Percentiles rank a stretch among this genome's conserved stretches.
These are phyloP conservation scores for Varroa destructor DNA, from an alignment of 1,140 invertebrate species.

Conservation along the genomic window DNA sequence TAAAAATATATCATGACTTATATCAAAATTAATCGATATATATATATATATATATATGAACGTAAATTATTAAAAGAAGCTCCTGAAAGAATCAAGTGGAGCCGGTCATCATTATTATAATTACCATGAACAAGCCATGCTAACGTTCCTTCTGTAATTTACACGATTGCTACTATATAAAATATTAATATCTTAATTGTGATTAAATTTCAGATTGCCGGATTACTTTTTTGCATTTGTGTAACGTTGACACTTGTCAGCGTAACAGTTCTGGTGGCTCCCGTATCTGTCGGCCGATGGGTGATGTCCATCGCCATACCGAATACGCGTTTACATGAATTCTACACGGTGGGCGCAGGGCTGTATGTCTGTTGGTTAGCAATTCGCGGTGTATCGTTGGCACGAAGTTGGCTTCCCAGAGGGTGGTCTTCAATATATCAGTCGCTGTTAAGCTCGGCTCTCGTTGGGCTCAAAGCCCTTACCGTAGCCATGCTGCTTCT, in stretches of 20 bases:
- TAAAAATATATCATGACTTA: no score
- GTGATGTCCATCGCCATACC: conserved; percentile 71
- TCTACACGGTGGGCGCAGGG: conserved; percentile 86
- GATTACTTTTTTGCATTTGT: conserved; percentile 1
- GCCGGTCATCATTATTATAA: no score
- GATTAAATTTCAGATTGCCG: not conserved
- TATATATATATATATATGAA: no score
- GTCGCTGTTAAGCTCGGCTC: conserved; percentile 57
- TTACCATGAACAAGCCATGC: no score
- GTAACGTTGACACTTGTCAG: conserved; percentile 28
- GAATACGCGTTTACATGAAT: conserved; percentile 62
- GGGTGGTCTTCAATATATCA: conserved; percentile 61
- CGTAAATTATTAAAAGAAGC: no score
- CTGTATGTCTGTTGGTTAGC: conserved; percentile 83
- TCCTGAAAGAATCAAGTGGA: no score
- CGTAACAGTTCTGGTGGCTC: conserved; percentile 34
- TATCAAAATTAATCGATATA: no score
- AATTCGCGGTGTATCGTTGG: conserved; percentile 58
- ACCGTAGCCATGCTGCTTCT: conserved; percentile 60
- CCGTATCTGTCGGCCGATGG: conserved; percentile 67
- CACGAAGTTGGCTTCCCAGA: conserved; percentile 71
- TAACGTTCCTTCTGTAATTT: no score
- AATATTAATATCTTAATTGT: no score
- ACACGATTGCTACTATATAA: no score
- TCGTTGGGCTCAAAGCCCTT: conserved; percentile 46